Evolutionary conservation across 2,888 invertebrate species (phyloP), one percentile per base, ranked within the genome.

Genomic region (Furcula furcula): DNA sequence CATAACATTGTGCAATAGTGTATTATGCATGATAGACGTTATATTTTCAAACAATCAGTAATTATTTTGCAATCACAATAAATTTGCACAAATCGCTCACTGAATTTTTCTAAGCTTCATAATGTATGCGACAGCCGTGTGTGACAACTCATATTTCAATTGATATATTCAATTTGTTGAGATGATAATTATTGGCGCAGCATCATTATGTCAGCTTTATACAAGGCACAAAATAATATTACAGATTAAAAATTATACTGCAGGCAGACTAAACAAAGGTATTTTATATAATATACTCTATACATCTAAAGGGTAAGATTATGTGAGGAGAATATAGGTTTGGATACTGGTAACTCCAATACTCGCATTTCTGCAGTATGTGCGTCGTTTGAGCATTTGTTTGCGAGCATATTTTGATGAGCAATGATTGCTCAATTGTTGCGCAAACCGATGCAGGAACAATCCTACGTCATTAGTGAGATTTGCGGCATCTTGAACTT

Each of bases 1-100:
- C n/a, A 14, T 87, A 87, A 87, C 87, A 86, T 83, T 83, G 86
- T 87, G 86, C 86, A 83, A 76, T 82, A 78, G 55, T 57, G 65
- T 69, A 70, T 69, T 76, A 80, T 78, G 77, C 76, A 76, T 76
- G 65, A 80, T 82, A 83, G 65, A 80, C 66, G 69, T 74, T 76
- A 65, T 59, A 74, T 67, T 73, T 55, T 74, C 54, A 79, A 85
- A 85, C 83, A 81, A 78, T 78, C 62, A 49, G 67, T 82, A 80
- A 78, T 80, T 66, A 77, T 77, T 71, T 79, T 68, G 79, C 75
- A 81, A 74, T 76, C 68, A 76, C 55, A 78, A 80, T 81, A 76
- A 71, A 69, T 85, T 83, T 80, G 80, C 80, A 83, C 78, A 73
- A 74, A 65, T 70, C 47, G 62, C 76, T 83, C 76, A 77, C 68